A percentile compares a stretch with the other conserved stretches of the same genome.
Evolutionary conservation across 2,113 vertebrate genomes (phyloP).

Genomic region (Numida meleagris): DNA sequence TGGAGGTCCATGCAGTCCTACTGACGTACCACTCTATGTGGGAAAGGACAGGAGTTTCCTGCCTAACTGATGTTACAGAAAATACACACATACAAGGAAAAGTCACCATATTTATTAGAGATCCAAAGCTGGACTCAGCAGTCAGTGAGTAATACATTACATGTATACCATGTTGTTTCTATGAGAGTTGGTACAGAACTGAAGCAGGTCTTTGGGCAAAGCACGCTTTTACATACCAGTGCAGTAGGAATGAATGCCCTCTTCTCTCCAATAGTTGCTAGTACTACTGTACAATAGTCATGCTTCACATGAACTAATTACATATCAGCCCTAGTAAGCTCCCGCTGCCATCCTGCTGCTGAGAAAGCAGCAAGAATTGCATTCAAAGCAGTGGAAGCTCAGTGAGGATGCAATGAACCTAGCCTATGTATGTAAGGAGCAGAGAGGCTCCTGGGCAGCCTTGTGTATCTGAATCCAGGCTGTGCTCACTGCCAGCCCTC

Average conservation of each 20-base stretch:
- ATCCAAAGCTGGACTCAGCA: background rate
- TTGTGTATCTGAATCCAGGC: background rate
- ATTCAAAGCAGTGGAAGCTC: background rate
- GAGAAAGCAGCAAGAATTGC: background rate
- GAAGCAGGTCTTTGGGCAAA: background rate
- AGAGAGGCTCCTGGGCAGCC: background rate
- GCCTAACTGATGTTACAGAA: background rate
- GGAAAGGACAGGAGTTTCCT: background rate
- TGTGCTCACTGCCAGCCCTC: fast-evolving
- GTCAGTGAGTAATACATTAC: background rate
- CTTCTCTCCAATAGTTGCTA: background rate
- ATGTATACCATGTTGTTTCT: background rate
- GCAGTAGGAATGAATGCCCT: fast-evolving
- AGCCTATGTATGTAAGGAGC: background rate
- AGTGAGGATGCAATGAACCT: background rate
- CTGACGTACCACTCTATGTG: background rate
- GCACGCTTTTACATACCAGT: background rate
- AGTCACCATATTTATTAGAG: background rate
- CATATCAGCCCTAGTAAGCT: background rate
- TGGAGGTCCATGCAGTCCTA: background rate
- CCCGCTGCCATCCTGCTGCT: background rate
- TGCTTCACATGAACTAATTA: background rate
- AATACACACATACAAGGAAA: fast-evolving
- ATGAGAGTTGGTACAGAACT: background rate
- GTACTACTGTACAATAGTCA: fast-evolving